Evolutionary conservation across 2,888 invertebrate genomes (phyloP).

Genomic region (Tortricodes alternella): DNA sequence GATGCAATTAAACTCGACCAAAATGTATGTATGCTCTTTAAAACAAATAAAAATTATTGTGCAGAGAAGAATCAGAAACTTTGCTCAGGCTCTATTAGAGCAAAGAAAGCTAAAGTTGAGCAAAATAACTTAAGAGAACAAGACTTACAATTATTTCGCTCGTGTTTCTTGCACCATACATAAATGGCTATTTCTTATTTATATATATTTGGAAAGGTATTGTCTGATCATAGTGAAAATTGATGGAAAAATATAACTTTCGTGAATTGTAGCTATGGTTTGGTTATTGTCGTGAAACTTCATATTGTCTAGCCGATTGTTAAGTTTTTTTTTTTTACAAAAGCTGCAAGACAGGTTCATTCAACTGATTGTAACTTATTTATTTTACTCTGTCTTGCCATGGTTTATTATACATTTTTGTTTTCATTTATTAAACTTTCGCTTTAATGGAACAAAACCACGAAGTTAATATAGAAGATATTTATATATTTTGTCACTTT

Average conservation of each 20-base stretch:
- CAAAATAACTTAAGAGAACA: background rate
- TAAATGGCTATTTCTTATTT: constrained; percentile 12
- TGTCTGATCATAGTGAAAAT: constrained; percentile 26
- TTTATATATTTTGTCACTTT: constrained; percentile 2
- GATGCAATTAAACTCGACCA: constrained; percentile 4
- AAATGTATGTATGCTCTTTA: constrained; percentile 10
- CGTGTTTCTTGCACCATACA: background rate
- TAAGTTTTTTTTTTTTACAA: constrained; percentile 8
- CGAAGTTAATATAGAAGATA: constrained; percentile 18
- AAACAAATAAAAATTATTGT: background rate
- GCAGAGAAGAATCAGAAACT: constrained; percentile 5
- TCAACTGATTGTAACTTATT: constrained; percentile 12
- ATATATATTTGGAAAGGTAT: constrained; percentile 28
- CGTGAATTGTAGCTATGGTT: constrained; percentile 18
- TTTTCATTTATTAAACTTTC: constrained; percentile 7
- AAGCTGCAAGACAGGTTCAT: background rate
- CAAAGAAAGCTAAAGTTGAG: background rate
- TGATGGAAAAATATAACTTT: constrained; percentile 29
- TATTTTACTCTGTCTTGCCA: constrained; percentile 6
- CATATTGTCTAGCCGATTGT: constrained; percentile 8
- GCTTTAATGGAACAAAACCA: constrained; percentile 7
- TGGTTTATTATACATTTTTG: background rate
- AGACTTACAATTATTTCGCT: constrained; percentile 8
- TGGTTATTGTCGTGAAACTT: constrained; percentile 18
- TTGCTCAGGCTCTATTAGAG: constrained; percentile 2